These are phyloP conservation scores for Belonocnema kinseyi DNA, from an alignment of 1,140 invertebrate genomes.

Conservation along the genomic window DNA sequence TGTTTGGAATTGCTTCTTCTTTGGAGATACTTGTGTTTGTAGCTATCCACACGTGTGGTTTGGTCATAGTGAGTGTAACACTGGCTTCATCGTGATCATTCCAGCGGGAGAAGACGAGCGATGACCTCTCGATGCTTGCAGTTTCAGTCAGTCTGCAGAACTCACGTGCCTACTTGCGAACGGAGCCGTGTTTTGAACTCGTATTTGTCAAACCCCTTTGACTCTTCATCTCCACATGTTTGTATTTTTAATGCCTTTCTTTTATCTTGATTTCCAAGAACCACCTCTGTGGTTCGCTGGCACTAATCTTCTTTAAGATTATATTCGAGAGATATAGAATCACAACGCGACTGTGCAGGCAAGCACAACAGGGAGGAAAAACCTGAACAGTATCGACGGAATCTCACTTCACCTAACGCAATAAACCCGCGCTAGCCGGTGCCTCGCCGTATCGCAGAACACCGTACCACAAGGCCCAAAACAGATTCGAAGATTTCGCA, in stretches of 20 bases:
- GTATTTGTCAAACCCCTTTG: background rate
- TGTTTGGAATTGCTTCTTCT: background rate
- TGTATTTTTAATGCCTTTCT: too few species aligned
- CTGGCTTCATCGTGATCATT: conserved; percentile 24
- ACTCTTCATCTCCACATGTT: too few species aligned
- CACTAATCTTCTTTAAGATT: conserved; percentile 33
- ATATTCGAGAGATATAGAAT: background rate
- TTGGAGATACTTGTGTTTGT: background rate
- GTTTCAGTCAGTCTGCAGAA: background rate
- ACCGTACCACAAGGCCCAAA: conserved; percentile 47
- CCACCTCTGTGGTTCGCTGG: conserved; percentile 7
- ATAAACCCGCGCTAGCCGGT: conserved; percentile 49
- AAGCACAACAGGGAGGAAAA: conserved; percentile 26
- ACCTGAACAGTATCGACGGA: conserved; percentile 28
- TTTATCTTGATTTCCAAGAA: too few species aligned
- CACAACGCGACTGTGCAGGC: conserved; percentile 3
- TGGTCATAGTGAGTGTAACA: conserved; percentile 27
- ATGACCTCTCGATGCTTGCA: conserved; percentile 29
- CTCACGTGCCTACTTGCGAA: conserved; percentile 2
- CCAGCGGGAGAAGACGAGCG: conserved; percentile 25
- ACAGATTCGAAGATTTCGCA: background rate
- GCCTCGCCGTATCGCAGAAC: conserved; percentile 49
- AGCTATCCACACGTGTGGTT: conserved; percentile 13
- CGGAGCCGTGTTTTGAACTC: background rate
- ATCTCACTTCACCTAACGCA: conserved; percentile 41